These are phyloP conservation scores for Trichacis sp. DNA, from an alignment of 2,888 invertebrate genomes.

Conservation along the genomic window DNA sequence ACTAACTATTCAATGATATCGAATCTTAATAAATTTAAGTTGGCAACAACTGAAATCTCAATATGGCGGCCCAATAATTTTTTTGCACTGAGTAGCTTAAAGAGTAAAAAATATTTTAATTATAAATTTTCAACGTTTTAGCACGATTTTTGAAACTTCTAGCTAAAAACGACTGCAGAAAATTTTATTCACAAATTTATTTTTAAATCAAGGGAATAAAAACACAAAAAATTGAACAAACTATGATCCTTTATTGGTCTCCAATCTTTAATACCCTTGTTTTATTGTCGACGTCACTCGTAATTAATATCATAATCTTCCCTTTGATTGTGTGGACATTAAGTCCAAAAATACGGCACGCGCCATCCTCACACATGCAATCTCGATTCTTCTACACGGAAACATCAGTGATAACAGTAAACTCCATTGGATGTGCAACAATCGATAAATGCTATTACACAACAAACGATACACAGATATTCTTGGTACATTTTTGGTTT, in stretches of 20 bases:
- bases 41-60: too few relatives aligned
- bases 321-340: constrained; percentile 4
- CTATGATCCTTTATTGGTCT: background rate
- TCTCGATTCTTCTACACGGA: background rate
- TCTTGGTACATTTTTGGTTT: constrained; percentile 4
- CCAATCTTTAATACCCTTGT: constrained; percentile 14
- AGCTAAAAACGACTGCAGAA: too few relatives aligned
- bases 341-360: constrained; percentile 15
- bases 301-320: background rate
- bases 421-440: background rate
- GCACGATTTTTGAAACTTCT: too few relatives aligned
- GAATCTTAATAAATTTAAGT: too few relatives aligned
- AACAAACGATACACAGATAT: constrained; percentile 15
- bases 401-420: background rate
- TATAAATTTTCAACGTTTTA: too few relatives aligned
- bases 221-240: background rate
- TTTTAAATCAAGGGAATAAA: background rate
- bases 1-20: too few relatives aligned
- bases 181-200: too few relatives aligned
- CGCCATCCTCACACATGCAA: constrained; percentile 7
- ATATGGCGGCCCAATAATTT: too few relatives aligned
- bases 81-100: too few relatives aligned
- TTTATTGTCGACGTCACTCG: constrained; percentile 32
- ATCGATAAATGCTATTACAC: constrained; percentile 23
- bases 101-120: too few relatives aligned